These are phyloP conservation scores for Mongoloraphidia duomilia DNA, from an alignment of 2,888 invertebrate species.

Conservation along the genomic window DNA sequence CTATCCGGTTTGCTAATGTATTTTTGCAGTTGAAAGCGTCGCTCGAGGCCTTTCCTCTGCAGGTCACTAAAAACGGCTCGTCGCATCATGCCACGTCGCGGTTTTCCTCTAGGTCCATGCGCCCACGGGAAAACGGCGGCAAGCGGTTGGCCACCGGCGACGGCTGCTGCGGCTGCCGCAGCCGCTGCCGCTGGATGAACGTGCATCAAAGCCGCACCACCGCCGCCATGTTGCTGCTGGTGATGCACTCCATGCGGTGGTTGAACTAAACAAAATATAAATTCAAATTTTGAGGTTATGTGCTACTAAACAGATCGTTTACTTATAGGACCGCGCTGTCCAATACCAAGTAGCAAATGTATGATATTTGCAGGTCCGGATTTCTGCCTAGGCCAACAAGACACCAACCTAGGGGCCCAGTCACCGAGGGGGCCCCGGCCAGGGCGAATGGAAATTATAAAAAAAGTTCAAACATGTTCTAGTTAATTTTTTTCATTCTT, in stretches of 20 bases:
- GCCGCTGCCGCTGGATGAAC: conserved; percentile 2
- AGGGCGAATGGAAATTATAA: too few species aligned
- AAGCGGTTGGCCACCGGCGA: conserved; percentile 33
- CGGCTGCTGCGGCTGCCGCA: conserved; percentile 25
- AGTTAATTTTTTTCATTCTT: too few species aligned
- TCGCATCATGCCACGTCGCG: conserved; percentile 91
- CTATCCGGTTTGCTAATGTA: conserved; percentile 98
- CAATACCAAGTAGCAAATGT: too few species aligned
- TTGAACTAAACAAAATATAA: not conserved
- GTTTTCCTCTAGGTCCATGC: conserved; percentile 80
- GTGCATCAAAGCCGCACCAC: conserved; percentile 2
- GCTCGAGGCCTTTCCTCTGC: conserved; percentile 89
- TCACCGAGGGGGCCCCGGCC: too few species aligned
- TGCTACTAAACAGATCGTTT: too few species aligned
- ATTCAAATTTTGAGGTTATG: too few species aligned
- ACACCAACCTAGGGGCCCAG: too few species aligned
- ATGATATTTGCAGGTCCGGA: too few species aligned
- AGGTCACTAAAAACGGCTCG: conserved; percentile 89
- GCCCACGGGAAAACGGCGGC: conserved; percentile 66
- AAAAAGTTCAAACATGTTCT: too few species aligned
- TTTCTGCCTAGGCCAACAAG: too few species aligned
- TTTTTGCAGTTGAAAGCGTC: conserved; percentile 91
- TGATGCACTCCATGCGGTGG: conserved; percentile 19
- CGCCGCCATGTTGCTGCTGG: conserved; percentile 2
- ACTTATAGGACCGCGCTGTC: too few species aligned